Percentiles rank a stretch among this genome's conserved stretches.
These are phyloP conservation scores for Numenius arquata DNA, from an alignment of 2,113 vertebrate species.

Conservation along the genomic window DNA sequence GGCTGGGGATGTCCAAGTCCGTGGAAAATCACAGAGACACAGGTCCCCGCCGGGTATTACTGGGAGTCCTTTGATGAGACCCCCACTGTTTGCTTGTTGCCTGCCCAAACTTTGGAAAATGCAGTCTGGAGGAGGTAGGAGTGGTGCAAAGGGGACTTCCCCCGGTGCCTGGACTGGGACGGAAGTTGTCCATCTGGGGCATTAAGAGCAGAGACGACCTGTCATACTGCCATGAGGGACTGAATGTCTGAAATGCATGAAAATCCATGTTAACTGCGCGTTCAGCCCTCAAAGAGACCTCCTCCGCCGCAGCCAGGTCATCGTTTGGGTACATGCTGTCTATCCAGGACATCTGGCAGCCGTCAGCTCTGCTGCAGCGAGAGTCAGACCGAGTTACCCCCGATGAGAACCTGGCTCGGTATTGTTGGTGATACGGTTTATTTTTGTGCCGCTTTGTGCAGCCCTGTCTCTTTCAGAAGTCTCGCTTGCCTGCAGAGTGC, in stretches of 20 bases:
- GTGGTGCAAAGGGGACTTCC: not conserved
- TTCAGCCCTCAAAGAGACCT: not conserved
- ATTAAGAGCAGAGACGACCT: not conserved
- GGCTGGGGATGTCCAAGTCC: not conserved
- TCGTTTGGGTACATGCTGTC: not conserved
- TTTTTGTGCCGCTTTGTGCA: constrained; percentile 34
- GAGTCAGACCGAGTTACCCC: not conserved
- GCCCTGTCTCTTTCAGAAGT: constrained; percentile 27
- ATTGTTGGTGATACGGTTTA: constrained; percentile 7
- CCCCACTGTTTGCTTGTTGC: accelerated
- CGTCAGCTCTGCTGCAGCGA: not conserved
- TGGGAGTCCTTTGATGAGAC: not conserved
- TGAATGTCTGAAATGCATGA: not conserved
- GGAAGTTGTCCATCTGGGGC: not conserved
- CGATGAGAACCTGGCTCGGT: not conserved
- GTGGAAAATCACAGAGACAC: not conserved
- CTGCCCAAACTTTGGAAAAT: not conserved
- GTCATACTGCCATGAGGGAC: not conserved
- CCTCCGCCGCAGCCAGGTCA: not conserved
- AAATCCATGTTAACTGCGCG: accelerated
- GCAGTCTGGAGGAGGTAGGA: not conserved
- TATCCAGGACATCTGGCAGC: constrained; percentile 44
- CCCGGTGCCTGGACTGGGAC: not conserved
- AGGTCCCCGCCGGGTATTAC: not conserved
- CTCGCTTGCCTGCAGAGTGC: constrained; percentile 38